These are phyloP conservation scores for Cavia porcellus DNA, from an alignment of 2,113 vertebrate species.

Conservation along the genomic window DNA sequence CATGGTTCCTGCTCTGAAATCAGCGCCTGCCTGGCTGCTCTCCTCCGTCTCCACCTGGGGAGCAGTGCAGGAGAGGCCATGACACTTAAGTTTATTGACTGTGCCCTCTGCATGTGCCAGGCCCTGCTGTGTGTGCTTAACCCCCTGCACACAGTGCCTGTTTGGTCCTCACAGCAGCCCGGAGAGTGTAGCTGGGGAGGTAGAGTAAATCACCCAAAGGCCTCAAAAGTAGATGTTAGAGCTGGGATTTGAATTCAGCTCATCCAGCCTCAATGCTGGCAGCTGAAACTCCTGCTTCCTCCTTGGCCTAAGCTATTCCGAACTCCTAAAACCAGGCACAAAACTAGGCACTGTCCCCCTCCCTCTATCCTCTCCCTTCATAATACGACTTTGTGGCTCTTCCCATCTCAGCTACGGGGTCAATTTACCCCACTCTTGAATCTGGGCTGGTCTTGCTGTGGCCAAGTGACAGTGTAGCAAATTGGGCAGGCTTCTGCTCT, in stretches of 20 bases:
- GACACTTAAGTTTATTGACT: not conserved
- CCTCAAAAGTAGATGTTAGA: not conserved
- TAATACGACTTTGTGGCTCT: not conserved
- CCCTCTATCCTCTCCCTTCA: not conserved
- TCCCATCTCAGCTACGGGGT: not conserved
- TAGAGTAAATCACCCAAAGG: not conserved
- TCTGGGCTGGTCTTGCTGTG: not conserved
- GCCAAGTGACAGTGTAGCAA: not conserved
- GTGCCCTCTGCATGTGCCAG: not conserved
- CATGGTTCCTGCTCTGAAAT: slow-evolving; percentile 40
- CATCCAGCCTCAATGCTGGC: not conserved
- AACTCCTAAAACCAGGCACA: not conserved
- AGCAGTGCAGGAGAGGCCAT: not conserved
- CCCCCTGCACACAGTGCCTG: not conserved
- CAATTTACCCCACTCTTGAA: not conserved
- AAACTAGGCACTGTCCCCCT: not conserved
- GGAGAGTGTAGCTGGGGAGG: not conserved
- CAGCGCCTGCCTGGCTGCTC: not conserved
- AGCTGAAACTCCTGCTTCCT: not conserved
- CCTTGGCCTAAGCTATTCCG: not conserved
- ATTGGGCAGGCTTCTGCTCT: not conserved
- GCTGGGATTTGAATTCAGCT: not conserved
- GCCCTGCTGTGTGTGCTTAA: too few species aligned
- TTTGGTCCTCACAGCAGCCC: not conserved
- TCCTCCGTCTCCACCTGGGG: not conserved